Percentiles rank a stretch among this genome's conserved stretches.
Evolutionary conservation across 2,888 invertebrate genomes (phyloP).

Genomic region (Cryptocephalus moraei): DNA sequence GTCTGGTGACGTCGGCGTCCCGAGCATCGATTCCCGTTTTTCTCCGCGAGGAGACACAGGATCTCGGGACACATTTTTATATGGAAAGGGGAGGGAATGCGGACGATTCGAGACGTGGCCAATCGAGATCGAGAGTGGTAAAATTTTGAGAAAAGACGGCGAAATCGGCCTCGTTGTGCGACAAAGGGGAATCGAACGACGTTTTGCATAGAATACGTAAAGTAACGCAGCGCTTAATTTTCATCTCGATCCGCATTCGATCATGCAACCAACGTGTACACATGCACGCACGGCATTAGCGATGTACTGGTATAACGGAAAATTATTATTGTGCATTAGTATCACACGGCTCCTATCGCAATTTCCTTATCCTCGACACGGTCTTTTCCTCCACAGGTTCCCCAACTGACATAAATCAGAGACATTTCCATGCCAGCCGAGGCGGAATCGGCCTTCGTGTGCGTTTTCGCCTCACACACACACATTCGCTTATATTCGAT

Average conservation of each 20-base stretch:
- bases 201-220: too few species aligned
- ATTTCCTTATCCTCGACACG: conserved; percentile 4
- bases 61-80: conserved; percentile 1
- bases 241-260: too few species aligned
- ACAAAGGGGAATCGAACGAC: too few species aligned
- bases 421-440: conserved; percentile 28
- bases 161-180: too few species aligned
- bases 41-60: conserved; percentile 10
- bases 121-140: too few species aligned
- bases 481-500: conserved; percentile 11
- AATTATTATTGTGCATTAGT: conserved; percentile 4
- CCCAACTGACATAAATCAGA: conserved; percentile 19
- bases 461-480: conserved; percentile 9
- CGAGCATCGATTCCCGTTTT: conserved; percentile 31
- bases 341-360: conserved; percentile 1
- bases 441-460: conserved; percentile 27
- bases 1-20: conserved; percentile 27
- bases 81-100: background rate
- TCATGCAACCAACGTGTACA: conserved; percentile 2
- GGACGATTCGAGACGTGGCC: too few species aligned
- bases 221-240: too few species aligned
- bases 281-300: background rate
- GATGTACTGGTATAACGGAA: background rate
- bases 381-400: conserved; percentile 2
- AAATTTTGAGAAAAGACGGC: too few species aligned